Base-by-base conservation (phyloP, 2,888 invertebrate species). In the Tachina lurida region DNA sequence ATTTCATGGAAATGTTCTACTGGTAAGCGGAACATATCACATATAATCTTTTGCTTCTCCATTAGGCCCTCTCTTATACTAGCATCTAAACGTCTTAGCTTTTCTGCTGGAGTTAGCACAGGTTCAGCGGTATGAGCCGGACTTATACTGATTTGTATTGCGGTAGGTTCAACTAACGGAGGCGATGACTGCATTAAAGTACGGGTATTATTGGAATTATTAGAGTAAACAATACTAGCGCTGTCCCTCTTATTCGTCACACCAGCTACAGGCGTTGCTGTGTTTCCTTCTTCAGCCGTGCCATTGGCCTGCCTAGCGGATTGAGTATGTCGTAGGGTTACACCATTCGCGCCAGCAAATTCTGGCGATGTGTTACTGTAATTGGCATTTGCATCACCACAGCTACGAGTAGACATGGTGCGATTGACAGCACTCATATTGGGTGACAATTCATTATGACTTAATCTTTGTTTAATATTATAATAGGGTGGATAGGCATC, bases 81-180 rank as follows among this genome's bases (percentile, higher is more conserved):
- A 89, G 95, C 95, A 91, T 96, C 96, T 90, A 96, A 95, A 85
- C 96, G 94, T 87, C 95, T 94, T 87, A 97, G 93, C 93, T 95
- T 95, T 93, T 97, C 97, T 93, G 96, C 94, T 88, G 96, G 96
- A 86, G 96, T 96, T 89, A 96, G 93, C 90, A 96, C 96, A 87
- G 96, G 95, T 91, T 96, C 95, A 22, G 97, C 96, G 77, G 95
- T 95, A 90, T 95, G 95, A 73, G 96, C 95, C 77, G 96, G 95
- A 89, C 95, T 95, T 89, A 95, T 95, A 89, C 95, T 95, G 86
- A 96, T 94, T 89, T 95, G 95, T 89, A 96, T 96, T 92, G 96
- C 96, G 84, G 95, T 95, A 60, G 96, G 96, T 19, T 93, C 92
- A 19, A 93, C 91, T 22, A 93, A 87, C n/a, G 91, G 90, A 17